These are phyloP conservation scores for Cardiocondyla obscurior DNA, from an alignment of 1,140 invertebrate genomes.

Conservation along the genomic window DNA sequence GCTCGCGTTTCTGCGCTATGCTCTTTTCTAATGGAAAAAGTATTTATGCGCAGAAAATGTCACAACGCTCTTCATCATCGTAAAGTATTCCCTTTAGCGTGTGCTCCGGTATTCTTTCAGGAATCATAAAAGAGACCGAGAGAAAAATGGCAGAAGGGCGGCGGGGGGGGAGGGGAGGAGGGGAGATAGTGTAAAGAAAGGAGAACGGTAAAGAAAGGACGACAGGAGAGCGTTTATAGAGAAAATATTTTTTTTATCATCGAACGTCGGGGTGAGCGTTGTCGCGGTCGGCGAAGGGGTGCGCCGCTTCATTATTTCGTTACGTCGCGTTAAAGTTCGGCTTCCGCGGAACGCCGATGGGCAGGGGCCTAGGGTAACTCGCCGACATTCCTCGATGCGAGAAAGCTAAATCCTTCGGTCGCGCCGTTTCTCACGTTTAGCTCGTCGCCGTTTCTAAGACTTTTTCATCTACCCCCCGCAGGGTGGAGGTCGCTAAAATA, in stretches of 20 bases:
- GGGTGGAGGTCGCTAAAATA: slow-evolving; percentile 67
- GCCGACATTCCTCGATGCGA: slow-evolving; percentile 70
- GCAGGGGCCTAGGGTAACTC: slow-evolving; percentile 77
- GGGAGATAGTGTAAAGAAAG: background rate
- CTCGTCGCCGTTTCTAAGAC: slow-evolving; percentile 31
- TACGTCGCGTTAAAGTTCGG: slow-evolving; percentile 73
- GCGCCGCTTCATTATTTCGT: slow-evolving; percentile 74
- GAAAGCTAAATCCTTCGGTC: too few relatives aligned
- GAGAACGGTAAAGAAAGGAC: background rate
- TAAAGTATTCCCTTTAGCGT: slow-evolving; percentile 32
- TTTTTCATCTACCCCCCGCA: slow-evolving; percentile 55
- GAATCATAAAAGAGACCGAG: slow-evolving; percentile 19
- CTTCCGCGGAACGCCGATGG: slow-evolving; percentile 31
- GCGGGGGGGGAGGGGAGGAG: background rate
- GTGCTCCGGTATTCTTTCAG: slow-evolving; percentile 30
- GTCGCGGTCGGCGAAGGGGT: slow-evolving; percentile 10
- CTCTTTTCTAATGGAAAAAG: slow-evolving; percentile 50
- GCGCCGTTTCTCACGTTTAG: slow-evolving; percentile 45
- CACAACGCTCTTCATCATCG: slow-evolving; percentile 49
- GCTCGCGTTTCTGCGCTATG: slow-evolving; percentile 47
- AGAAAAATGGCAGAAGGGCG: too few relatives aligned
- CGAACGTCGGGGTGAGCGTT: slow-evolving; percentile 16
- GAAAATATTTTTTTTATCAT: slow-evolving; percentile 20
- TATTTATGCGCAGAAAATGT: slow-evolving; percentile 50
- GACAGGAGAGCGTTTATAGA: background rate